Percentiles rank a stretch among this genome's conserved stretches.
These are phyloP conservation scores for Hypanus sabinus DNA, from an alignment of 2,113 vertebrate genomes.

Conservation along the genomic window DNA sequence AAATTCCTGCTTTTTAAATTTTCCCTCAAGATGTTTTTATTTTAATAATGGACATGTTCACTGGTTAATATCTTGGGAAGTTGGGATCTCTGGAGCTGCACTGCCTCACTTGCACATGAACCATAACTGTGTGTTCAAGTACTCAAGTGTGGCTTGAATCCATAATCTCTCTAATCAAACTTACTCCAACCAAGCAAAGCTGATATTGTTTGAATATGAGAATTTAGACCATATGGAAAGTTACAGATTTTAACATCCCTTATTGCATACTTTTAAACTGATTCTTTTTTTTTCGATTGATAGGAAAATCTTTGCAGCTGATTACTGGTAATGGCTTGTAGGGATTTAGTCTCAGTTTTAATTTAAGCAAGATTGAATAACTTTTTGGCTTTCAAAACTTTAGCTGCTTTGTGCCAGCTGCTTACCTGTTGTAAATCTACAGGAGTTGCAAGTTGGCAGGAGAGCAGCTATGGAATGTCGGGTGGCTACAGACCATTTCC, in stretches of 20 bases:
- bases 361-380: neutral
- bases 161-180: neutral
- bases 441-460: neutral
- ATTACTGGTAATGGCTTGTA: neutral
- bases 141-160: neutral
- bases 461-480: neutral
- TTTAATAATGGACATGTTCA: neutral
- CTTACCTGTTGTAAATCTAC: neutral
- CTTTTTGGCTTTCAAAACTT: neutral
- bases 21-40: neutral
- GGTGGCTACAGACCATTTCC: neutral
- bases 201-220: neutral
- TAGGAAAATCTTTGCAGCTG: neutral
- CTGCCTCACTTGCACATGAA: constrained; percentile 6
- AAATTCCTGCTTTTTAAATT: neutral
- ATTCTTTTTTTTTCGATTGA: neutral
- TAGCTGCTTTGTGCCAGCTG: neutral
- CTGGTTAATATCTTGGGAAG: neutral
- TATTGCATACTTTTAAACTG: neutral
- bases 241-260: neutral
- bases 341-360: neutral
- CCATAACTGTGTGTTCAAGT: neutral
- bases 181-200: no score
- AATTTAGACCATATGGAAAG: neutral
- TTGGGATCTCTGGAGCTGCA: neutral